Evolutionary conservation across 2,888 invertebrate species (phyloP), one percentile per base, ranked within the genome.

Genomic region (Corbicula japonica): DNA sequence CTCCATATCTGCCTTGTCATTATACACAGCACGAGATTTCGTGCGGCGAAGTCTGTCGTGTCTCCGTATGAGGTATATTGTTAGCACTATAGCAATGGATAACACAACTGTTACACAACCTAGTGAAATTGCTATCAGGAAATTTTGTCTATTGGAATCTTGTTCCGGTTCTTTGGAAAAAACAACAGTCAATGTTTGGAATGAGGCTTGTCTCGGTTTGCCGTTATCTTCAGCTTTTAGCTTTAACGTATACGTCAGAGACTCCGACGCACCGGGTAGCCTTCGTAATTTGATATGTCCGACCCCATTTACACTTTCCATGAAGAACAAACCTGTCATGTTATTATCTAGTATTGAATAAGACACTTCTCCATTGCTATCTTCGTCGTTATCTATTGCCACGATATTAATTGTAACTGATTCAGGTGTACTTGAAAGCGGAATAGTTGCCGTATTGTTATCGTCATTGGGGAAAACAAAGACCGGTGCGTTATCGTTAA

Each of bases 401-500:
- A 80, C 68, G 46, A 86, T 73, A 23, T 73, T 74, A 15, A 86
- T 76, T 23, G 86, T 80, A 1, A 77, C 73, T 21, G 85, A 78
- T 2, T 86, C 84, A 32, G 81, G 82, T 32, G 76, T 73, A 28
- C 78, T 81, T 65, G 85, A 82, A 66, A 83, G 79, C 12, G 85
- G 81, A 54, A 87, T 78, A 28, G 84, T 77, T 30, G 87, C 75
- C 6, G 86, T 85, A 28, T 85, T 85, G 82, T 89, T 88, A 48
- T 75, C 74, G 18, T 71, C 83, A 54, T 76, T 76, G 8, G 89
- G 88, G 46, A 85, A 87, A 28, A 85, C 76, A 76, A 89, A 88
- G 44, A 83, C 70, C 0, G 89, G 89, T 8, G 73, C 70, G 69
- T 89, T 87, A 76, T 89, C 89, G 65, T 89, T 89, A n/a, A 83